Evolutionary conservation across 2,797 vertebrate species (phyloP).

Genomic region (Pygocentrus nattereri): DNA sequence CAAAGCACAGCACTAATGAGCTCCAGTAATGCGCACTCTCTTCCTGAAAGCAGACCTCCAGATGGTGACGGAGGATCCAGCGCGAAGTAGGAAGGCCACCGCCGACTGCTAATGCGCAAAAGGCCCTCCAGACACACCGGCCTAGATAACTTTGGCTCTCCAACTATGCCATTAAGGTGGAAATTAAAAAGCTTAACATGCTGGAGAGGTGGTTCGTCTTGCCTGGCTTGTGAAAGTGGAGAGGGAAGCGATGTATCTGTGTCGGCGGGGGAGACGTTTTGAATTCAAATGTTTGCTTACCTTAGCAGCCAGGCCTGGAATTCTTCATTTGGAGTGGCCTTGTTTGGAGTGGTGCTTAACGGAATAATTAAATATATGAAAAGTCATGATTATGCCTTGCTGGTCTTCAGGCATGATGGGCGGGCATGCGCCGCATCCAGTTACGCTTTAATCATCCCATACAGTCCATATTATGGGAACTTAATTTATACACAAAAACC

Average conservation of each 20-base stretch:
- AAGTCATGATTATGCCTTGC: too few relatives aligned
- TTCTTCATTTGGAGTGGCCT: neutral
- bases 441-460: too few relatives aligned
- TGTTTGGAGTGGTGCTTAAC: neutral
- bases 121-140: conserved; percentile 17
- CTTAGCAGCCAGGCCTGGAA: neutral
- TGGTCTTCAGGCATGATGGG: too few relatives aligned
- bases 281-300: neutral
- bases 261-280: neutral
- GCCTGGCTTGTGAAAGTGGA: conserved; percentile 3
- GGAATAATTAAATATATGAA: neutral
- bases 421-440: too few relatives aligned
- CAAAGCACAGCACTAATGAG: conserved; percentile 50
- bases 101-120: conserved; percentile 29
- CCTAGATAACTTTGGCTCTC: conserved; percentile 19
- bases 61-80: conserved; percentile 34
- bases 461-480: too few relatives aligned
- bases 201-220: conserved; percentile 1
- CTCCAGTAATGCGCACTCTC: conserved; percentile 40
- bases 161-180: conserved; percentile 34
- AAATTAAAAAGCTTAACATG: conserved; percentile 48
- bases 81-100: conserved; percentile 28
- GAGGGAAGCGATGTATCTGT: neutral
- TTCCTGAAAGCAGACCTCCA: conserved; percentile 46
- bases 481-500: too few relatives aligned